A percentile compares a stretch with the other conserved stretches of the same genome.
Evolutionary conservation across 1,140 invertebrate species (phyloP).

Genomic region (Phortica variegata): DNA sequence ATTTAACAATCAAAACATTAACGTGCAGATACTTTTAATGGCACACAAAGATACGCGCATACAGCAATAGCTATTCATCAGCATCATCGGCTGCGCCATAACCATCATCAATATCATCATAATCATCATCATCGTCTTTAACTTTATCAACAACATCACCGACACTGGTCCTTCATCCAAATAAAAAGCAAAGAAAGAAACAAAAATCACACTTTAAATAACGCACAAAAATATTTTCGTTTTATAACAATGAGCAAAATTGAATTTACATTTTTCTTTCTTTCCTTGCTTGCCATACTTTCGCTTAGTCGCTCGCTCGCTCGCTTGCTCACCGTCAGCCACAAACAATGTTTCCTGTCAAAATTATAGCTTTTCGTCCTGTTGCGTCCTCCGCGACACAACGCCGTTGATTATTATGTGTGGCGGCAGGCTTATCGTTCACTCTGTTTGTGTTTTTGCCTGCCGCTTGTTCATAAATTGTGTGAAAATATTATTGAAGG

Average conservation of each 20-base stretch:
- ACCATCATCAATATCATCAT: too few species aligned
- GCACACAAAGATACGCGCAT: neutral
- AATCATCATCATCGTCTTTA: too few species aligned
- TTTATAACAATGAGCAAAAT: slow-evolving; percentile 40
- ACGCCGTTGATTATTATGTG: slow-evolving; percentile 6
- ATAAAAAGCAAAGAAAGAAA: slow-evolving; percentile 4
- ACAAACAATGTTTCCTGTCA: too few species aligned
- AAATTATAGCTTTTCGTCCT: too few species aligned
- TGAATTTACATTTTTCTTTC: slow-evolving; percentile 44
- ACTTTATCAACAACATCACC: too few species aligned
- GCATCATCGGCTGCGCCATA: too few species aligned
- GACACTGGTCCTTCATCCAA: too few species aligned
- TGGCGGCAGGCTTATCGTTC: slow-evolving; percentile 19
- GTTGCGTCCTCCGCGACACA: too few species aligned
- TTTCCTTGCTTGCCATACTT: too few species aligned
- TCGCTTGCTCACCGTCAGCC: too few species aligned
- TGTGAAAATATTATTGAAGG: slow-evolving; percentile 25
- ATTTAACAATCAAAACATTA: slow-evolving; percentile 52
- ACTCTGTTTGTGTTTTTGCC: too few species aligned
- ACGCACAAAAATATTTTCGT: neutral
- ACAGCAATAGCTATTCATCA: slow-evolving; percentile 1
- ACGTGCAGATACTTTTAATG: slow-evolving; percentile 44
- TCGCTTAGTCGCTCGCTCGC: too few species aligned
- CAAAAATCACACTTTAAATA: neutral
- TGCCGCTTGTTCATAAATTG: slow-evolving; percentile 38